Percentiles rank a stretch among this genome's conserved stretches.
Evolutionary conservation across 2,797 vertebrate genomes (phyloP).

Genomic region (Onychomys arenicola): DNA sequence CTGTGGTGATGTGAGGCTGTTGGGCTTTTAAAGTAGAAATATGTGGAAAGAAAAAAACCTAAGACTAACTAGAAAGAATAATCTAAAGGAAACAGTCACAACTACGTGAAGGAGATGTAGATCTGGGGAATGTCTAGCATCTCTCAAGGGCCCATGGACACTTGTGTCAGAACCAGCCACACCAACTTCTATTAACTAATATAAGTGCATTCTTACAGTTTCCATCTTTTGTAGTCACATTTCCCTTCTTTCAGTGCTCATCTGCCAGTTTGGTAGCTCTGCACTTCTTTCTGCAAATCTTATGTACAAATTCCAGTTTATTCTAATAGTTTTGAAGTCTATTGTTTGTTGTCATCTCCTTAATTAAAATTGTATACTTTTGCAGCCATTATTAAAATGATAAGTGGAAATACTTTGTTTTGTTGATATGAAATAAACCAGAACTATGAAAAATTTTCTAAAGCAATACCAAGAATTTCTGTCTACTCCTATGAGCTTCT

Average conservation of each 20-base stretch:
- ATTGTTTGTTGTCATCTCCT: background rate
- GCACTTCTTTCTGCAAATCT: background rate
- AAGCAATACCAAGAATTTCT: conserved; percentile 51
- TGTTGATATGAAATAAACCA: conserved; percentile 9
- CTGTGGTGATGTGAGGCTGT: background rate
- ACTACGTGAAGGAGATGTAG: background rate
- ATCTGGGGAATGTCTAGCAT: background rate
- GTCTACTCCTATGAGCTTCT: background rate
- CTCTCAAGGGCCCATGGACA: background rate
- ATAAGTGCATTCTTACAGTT: background rate
- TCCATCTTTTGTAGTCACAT: background rate
- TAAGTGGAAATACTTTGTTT: background rate
- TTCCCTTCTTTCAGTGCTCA: background rate
- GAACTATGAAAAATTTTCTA: background rate
- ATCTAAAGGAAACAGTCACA: background rate
- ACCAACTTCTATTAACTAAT: background rate
- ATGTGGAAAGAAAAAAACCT: background rate
- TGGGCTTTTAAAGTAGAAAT: background rate
- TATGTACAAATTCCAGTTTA: background rate
- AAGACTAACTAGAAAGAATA: background rate
- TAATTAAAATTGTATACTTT: background rate
- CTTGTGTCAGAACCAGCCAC: background rate
- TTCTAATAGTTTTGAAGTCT: conserved; percentile 40
- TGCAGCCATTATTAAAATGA: background rate
- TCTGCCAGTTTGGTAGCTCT: background rate